A percentile compares a stretch with the other conserved stretches of the same genome.
Evolutionary conservation across 2,113 vertebrate genomes (phyloP).

Genomic region (Erpornis zantholeuca): DNA sequence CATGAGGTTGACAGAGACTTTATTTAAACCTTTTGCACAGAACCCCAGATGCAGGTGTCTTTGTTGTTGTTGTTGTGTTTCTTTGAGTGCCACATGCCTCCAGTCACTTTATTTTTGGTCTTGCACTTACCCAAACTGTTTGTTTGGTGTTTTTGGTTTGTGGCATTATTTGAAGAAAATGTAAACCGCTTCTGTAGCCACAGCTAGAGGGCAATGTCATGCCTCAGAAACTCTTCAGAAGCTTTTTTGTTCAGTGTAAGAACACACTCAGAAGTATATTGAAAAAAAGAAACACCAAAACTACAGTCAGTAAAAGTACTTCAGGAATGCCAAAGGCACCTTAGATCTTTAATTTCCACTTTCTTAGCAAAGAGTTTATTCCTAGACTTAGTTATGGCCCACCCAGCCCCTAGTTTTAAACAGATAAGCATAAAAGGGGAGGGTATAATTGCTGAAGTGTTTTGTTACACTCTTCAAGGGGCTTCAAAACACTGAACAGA

Average conservation of each 20-base stretch:
- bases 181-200: neutral
- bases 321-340: neutral
- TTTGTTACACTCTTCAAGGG: neutral
- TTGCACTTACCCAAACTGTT: rapidly evolving
- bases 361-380: neutral
- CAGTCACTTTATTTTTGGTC: neutral
- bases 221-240: neutral
- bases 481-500: neutral
- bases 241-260: neutral
- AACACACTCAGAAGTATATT: neutral
- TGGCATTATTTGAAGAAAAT: neutral
- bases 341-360: neutral
- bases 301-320: neutral
- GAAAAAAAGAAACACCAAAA: neutral
- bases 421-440: neutral
- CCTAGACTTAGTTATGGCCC: neutral
- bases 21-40: neutral
- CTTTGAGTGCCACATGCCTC: neutral
- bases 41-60: neutral
- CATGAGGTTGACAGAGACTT: neutral
- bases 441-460: neutral
- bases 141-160: neutral
- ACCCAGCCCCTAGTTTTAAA: neutral
- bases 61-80: too few relatives aligned
- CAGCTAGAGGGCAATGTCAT: slow-evolving; percentile 30